Evolutionary conservation across 2,113 vertebrate genomes (phyloP).

Genomic region (Caloenas nicobarica): DNA sequence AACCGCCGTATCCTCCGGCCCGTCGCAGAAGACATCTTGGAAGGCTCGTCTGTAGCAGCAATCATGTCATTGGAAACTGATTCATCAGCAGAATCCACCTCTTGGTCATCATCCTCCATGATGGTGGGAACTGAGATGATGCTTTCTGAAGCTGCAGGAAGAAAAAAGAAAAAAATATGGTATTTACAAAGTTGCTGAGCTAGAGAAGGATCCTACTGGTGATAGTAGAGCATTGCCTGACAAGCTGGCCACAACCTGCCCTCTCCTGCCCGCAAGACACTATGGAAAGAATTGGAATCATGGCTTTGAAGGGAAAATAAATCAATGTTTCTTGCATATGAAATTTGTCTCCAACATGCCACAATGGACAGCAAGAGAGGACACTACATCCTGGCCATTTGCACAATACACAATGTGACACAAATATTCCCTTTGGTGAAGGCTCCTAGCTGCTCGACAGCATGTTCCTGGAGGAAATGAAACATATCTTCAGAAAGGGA

Average conservation of each 20-base stretch:
- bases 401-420: background rate
- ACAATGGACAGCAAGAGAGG: background rate
- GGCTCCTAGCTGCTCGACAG: background rate
- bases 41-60: slow-evolving; percentile 84
- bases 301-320: background rate
- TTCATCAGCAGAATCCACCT: slow-evolving; percentile 94
- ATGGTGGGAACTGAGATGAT: slow-evolving; percentile 84
- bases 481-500: slow-evolving; percentile 22
- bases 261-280: background rate
- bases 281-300: background rate
- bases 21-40: slow-evolving; percentile 81
- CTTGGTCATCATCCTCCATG: slow-evolving; percentile 92
- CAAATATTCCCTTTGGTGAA: background rate
- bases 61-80: slow-evolving; percentile 89
- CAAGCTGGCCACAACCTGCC: background rate
- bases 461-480: background rate
- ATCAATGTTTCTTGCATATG: background rate
- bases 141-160: slow-evolving; percentile 83
- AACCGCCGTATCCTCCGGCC: slow-evolving; percentile 92
- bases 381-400: background rate
- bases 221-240: background rate
- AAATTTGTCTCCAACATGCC: slow-evolving; percentile 1
- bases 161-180: background rate
- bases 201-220: background rate
- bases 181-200: slow-evolving; percentile 17